Conservation (phyloP, 2,797 vertebrate species). For the Iguana delicatissima region DNA sequence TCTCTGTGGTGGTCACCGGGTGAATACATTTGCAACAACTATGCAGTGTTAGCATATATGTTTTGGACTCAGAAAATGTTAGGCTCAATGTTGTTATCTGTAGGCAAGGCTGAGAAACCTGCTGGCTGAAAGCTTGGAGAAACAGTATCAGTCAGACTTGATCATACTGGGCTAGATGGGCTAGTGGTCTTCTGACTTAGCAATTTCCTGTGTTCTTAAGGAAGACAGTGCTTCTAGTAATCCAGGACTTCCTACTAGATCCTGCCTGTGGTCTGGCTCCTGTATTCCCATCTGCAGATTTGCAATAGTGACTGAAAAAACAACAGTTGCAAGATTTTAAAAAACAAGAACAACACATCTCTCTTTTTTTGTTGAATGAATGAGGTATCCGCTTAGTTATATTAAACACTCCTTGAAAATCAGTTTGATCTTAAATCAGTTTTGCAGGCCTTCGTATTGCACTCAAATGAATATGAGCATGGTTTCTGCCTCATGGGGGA, state of each 20-base stretch:
- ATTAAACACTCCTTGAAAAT: background rate
- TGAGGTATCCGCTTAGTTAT: background rate
- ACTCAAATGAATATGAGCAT: conserved; percentile 3
- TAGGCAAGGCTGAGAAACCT: background rate
- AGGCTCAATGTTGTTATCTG: background rate
- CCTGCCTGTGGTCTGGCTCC: background rate
- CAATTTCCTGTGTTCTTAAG: background rate
- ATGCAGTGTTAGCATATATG: background rate
- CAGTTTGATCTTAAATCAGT: conserved; percentile 22
- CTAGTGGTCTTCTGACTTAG: background rate
- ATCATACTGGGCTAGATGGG: background rate
- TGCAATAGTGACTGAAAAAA: background rate
- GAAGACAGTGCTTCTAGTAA: background rate
- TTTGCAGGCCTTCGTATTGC: conserved; percentile 12
- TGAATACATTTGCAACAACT: background rate
- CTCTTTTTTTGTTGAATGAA: conserved; percentile 3
- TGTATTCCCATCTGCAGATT: background rate
- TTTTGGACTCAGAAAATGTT: background rate
- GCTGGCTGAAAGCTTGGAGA: background rate
- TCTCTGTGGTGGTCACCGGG: background rate
- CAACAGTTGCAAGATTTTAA: background rate
- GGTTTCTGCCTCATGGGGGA: background rate
- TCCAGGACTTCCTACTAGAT: background rate
- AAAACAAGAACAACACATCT: background rate
- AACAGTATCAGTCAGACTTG: background rate